phyloP scores from a whole-genome alignment of 2,113 vertebrate species.

The Plecturocebus donacophilus region DNA sequence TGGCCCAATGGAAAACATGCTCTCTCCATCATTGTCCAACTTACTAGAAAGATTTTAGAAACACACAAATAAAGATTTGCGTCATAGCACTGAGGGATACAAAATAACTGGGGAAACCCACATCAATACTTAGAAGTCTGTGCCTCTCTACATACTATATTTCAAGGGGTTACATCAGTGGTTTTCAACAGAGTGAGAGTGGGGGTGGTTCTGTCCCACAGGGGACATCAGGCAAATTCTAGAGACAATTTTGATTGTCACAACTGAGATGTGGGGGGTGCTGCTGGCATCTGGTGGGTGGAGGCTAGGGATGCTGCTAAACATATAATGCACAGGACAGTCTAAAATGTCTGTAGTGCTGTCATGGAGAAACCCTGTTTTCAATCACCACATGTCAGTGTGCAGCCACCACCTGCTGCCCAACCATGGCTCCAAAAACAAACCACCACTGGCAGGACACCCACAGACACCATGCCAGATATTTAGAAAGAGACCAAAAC shows the following conservation, averaged over 20 bases:
- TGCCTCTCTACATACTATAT: background rate
- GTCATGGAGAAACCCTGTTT: background rate
- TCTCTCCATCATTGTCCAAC: background rate
- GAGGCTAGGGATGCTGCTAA: background rate
- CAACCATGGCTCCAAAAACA: background rate
- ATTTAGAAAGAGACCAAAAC: background rate
- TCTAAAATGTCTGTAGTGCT: background rate
- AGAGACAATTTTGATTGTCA: background rate
- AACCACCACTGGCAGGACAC: background rate
- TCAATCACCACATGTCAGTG: background rate
- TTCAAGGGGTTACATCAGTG: background rate
- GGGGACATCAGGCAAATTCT: background rate
- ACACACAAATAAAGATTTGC: background rate
- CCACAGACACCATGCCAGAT: background rate
- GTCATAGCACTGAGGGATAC: background rate
- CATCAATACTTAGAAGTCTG: background rate
- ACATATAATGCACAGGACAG: background rate
- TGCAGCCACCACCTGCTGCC: background rate
- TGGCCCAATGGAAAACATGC: background rate
- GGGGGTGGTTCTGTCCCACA: background rate
- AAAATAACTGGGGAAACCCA: background rate
- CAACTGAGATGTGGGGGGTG: background rate
- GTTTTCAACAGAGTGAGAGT: background rate
- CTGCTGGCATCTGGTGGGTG: background rate
- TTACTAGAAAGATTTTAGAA: background rate